These are phyloP conservation scores for Sebastes umbrosus DNA, from an alignment of 2,797 vertebrate species.

Conservation along the genomic window DNA sequence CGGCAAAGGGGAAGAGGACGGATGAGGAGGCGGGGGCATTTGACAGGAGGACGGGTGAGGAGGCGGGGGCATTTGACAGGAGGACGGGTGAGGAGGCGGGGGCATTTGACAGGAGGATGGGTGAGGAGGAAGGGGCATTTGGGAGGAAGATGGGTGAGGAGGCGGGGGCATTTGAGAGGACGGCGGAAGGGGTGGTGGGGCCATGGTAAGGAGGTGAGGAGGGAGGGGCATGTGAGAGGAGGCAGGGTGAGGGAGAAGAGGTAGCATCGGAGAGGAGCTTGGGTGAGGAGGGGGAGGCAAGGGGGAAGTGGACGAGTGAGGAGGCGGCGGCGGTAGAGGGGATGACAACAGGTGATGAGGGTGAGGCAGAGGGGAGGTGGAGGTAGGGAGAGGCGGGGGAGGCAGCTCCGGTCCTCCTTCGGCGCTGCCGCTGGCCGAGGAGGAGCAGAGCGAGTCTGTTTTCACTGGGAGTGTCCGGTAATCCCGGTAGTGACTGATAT, in stretches of 20 bases:
- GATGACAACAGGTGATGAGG: conserved; percentile 58
- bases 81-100: conserved; percentile 46
- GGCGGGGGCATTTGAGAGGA: conserved; percentile 63
- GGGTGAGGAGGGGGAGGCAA: conserved; percentile 56
- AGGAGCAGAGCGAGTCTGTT: conserved; percentile 85
- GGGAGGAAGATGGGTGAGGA: conserved; percentile 27
- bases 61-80: conserved; percentile 49
- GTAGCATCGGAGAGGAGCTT: conserved; percentile 31
- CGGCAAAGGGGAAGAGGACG: conserved; percentile 62
- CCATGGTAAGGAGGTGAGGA: conserved; percentile 67
- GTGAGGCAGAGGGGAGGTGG: conserved; percentile 68
- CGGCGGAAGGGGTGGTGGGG: conserved; percentile 62
- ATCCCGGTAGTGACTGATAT: conserved; percentile 83
- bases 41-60: conserved; percentile 43
- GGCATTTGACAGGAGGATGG: conserved; percentile 36
- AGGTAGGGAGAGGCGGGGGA: conserved; percentile 67
- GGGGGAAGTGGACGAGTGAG: conserved; percentile 55
- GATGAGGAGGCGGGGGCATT: conserved; percentile 63
- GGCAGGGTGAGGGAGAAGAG: conserved; percentile 27
- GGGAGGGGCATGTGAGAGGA: conserved; percentile 75
- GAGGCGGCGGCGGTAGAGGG: conserved; percentile 55
- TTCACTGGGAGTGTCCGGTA: conserved; percentile 82
- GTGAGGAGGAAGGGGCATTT: conserved; percentile 58
- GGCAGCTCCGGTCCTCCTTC: conserved; percentile 82
- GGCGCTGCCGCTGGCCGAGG: conserved; percentile 75